Evolutionary conservation across 2,888 invertebrate species (phyloP).

Genomic region (Eupithecia vulgata): DNA sequence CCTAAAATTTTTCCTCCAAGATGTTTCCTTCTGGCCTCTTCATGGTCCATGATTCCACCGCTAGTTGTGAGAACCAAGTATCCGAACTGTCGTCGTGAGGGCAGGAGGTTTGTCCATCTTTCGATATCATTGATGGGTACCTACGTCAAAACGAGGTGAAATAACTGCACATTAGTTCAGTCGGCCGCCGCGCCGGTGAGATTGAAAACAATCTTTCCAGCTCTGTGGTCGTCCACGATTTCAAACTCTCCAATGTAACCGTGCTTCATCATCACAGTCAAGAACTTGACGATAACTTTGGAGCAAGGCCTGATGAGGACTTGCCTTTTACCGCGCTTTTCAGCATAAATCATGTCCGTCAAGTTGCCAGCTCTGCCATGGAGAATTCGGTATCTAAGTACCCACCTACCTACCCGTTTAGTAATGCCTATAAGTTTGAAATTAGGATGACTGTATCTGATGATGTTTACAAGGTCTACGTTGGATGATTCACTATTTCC

Average conservation of each 20-base stretch:
- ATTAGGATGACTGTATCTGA: neutral
- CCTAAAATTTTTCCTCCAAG: slow-evolving; percentile 99
- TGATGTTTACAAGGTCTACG: slow-evolving; percentile 6
- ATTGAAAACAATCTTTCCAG: slow-evolving; percentile 99
- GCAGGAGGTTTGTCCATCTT: slow-evolving; percentile 98
- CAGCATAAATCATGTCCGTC: too few relatives aligned
- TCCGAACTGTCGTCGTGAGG: slow-evolving; percentile 99
- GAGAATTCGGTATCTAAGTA: too few relatives aligned
- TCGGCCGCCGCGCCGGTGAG: slow-evolving; percentile 98
- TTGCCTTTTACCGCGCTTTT: slow-evolving; percentile 99
- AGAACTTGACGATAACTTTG: slow-evolving; percentile 99
- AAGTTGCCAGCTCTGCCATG: too few relatives aligned
- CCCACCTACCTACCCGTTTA: too few relatives aligned
- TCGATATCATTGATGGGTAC: slow-evolving; percentile 98
- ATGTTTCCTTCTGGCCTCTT: slow-evolving; percentile 99
- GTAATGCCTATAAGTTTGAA: neutral
- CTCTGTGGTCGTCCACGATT: slow-evolving; percentile 99
- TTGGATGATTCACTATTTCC: slow-evolving; percentile 49
- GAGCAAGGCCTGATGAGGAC: slow-evolving; percentile 99
- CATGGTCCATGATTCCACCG: slow-evolving; percentile 99
- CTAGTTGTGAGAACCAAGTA: slow-evolving; percentile 99
- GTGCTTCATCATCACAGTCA: slow-evolving; percentile 99
- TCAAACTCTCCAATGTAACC: slow-evolving; percentile 99
- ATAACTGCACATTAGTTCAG: slow-evolving; percentile 99
- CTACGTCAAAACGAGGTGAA: slow-evolving; percentile 98